A percentile compares a stretch with the other conserved stretches of the same genome.
phyloP scores from a whole-genome alignment of 1,140 invertebrate genomes.

The Polypedilum pembai region DNA sequence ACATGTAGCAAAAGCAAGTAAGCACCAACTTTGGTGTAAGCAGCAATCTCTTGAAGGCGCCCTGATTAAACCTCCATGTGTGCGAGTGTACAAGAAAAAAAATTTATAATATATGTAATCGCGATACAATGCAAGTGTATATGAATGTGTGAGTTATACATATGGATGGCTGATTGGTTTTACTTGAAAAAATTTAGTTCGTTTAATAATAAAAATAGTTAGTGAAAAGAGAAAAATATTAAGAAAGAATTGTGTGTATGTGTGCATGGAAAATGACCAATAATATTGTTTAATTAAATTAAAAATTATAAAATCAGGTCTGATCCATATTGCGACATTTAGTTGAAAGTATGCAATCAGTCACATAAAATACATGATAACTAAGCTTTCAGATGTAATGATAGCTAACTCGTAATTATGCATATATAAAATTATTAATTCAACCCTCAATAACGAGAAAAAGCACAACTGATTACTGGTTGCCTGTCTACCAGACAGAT shows the following conservation, averaged over 20 bases:
- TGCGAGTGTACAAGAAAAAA: not conserved
- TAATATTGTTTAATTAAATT: slow-evolving; percentile 9
- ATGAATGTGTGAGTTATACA: not conserved
- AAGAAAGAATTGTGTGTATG: not conserved
- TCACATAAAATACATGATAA: too few relatives aligned
- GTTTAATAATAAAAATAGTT: not conserved
- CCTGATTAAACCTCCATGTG: not conserved
- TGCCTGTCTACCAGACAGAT: not conserved
- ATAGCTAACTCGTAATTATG: too few relatives aligned
- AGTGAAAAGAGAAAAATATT: not conserved
- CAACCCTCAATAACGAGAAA: not conserved
- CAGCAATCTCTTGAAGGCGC: slow-evolving; percentile 10
- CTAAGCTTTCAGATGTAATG: too few relatives aligned
- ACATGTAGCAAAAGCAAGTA: not conserved
- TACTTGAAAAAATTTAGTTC: not conserved
- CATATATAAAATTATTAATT: not conserved
- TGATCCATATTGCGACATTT: slow-evolving; percentile 6
- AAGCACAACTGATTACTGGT: not conserved
- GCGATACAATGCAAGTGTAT: not conserved
- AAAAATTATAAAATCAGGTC: slow-evolving; percentile 14
- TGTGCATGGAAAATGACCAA: not conserved
- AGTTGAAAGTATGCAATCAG: not conserved
- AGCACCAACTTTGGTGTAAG: slow-evolving; percentile 23
- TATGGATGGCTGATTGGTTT: slow-evolving; percentile 11
- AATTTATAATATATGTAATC: not conserved